A percentile compares a stretch with the other conserved stretches of the same genome.
Evolutionary conservation across 2,888 invertebrate species (phyloP).

Genomic region (Aphodius sticticus): DNA sequence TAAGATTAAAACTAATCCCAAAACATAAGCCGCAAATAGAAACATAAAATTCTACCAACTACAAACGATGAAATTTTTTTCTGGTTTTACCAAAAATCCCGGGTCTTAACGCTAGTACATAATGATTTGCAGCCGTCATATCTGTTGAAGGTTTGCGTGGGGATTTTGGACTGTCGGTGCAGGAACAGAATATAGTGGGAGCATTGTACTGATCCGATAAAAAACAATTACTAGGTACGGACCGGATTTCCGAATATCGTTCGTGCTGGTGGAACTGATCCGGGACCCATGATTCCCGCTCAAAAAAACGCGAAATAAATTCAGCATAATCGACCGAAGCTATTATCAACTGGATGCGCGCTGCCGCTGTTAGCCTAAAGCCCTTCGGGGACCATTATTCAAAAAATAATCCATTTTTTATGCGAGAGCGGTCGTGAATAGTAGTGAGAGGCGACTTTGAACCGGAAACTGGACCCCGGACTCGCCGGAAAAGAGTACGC

Average conservation of each 20-base stretch:
- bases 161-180: not conserved
- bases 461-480: constrained; percentile 7
- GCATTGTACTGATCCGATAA: constrained; percentile 11
- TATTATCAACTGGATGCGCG: constrained; percentile 26
- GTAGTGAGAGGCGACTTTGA: not conserved
- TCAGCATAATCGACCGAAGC: constrained; percentile 29
- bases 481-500: constrained; percentile 7
- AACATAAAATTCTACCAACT: too few relatives aligned
- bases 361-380: constrained; percentile 5
- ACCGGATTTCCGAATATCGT: constrained; percentile 17
- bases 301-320: constrained; percentile 26
- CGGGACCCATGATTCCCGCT: not conserved
- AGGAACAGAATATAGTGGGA: not conserved
- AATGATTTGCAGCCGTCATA: not conserved
- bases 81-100: not conserved
- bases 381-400: constrained; percentile 12
- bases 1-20: too few relatives aligned
- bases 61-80: too few relatives aligned
- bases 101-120: not conserved
- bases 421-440: not conserved
- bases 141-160: not conserved
- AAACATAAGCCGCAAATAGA: too few relatives aligned
- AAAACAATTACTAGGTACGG: constrained; percentile 21
- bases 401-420: constrained; percentile 20
- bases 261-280: not conserved